Evolutionary conservation across 2,797 vertebrate species (phyloP).

Genomic region (Chloroceryle amazona): DNA sequence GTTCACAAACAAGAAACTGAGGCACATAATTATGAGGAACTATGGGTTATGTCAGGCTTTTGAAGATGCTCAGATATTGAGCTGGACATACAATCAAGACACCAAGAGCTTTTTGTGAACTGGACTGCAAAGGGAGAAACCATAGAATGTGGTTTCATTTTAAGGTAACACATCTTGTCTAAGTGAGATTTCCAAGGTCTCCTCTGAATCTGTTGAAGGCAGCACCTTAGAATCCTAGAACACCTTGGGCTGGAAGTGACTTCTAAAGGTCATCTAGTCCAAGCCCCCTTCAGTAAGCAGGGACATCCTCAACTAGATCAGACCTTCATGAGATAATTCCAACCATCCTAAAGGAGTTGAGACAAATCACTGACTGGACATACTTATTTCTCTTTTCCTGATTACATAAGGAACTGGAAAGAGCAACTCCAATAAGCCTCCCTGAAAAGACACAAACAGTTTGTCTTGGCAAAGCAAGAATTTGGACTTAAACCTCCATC

Average conservation of each 20-base stretch:
- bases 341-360: background rate
- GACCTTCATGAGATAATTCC: background rate
- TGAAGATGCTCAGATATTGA: background rate
- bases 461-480: background rate
- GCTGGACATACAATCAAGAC: background rate
- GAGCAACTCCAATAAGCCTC: background rate
- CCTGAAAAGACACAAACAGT: background rate
- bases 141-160: background rate
- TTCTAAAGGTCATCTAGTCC: too few species aligned
- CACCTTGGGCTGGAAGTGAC: too few species aligned
- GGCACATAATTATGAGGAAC: background rate
- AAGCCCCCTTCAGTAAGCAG: too few species aligned
- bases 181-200: background rate
- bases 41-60: background rate
- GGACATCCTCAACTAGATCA: too few species aligned
- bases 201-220: background rate
- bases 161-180: background rate
- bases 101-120: background rate
- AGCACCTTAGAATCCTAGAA: background rate
- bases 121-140: background rate
- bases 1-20: background rate
- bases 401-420: background rate
- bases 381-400: background rate
- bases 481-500: background rate
- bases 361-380: background rate